Evolutionary conservation across 2,888 invertebrate genomes (phyloP).

Genomic region (Allolobophora icterica): DNA sequence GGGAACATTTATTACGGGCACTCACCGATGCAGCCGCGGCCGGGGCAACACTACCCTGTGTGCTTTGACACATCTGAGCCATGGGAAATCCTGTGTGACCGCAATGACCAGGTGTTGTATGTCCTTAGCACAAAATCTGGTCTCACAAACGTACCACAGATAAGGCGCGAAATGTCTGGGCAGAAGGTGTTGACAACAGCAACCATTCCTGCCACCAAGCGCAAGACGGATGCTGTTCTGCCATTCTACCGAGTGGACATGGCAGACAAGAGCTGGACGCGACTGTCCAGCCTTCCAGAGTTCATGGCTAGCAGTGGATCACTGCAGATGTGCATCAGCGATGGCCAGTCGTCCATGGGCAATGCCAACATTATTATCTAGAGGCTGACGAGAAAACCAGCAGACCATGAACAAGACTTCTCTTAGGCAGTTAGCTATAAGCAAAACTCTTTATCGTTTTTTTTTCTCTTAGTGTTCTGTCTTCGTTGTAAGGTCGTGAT

Average conservation of each 20-base stretch:
- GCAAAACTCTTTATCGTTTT: neutral
- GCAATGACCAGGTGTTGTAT: slow-evolving; percentile 36
- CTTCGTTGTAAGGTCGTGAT: neutral
- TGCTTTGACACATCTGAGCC: slow-evolving; percentile 42
- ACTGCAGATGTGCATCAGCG: slow-evolving; percentile 41
- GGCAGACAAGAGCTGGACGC: slow-evolving; percentile 35
- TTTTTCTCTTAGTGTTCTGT: slow-evolving; percentile 5
- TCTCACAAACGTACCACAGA: slow-evolving; percentile 34
- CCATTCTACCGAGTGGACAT: slow-evolving; percentile 44
- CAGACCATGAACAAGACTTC: slow-evolving; percentile 17
- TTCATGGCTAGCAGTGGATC: slow-evolving; percentile 28
- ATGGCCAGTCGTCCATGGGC: slow-evolving; percentile 38
- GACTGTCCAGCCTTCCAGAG: slow-evolving; percentile 42
- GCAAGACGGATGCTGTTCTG: slow-evolving; percentile 42
- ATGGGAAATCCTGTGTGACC: slow-evolving; percentile 42
- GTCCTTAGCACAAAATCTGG: slow-evolving; percentile 38
- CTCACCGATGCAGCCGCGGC: slow-evolving; percentile 37
- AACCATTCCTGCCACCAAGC: neutral
- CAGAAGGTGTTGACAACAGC: neutral
- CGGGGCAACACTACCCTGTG: slow-evolving; percentile 40
- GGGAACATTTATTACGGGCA: slow-evolving; percentile 38
- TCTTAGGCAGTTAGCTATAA: slow-evolving; percentile 1
- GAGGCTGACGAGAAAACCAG: neutral
- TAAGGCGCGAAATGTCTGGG: neutral
- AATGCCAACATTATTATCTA: slow-evolving; percentile 29